Conservation (phyloP, 2,113 vertebrate genomes). For the Nannospalax galili region DNA sequence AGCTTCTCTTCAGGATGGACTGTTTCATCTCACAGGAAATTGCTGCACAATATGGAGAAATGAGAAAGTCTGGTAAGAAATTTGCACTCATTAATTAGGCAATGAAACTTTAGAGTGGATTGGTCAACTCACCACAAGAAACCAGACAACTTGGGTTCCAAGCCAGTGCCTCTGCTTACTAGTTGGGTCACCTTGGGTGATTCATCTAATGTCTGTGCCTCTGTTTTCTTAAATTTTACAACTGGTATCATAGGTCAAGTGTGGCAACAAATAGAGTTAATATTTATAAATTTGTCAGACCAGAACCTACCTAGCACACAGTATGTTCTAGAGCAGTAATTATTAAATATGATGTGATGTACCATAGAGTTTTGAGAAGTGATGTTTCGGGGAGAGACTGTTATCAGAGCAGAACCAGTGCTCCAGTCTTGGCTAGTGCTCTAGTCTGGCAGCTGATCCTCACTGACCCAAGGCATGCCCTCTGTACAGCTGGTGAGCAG, state of each 20-base stretch:
- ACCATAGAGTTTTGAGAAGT: neutral
- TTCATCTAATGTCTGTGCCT: neutral
- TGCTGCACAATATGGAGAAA: neutral
- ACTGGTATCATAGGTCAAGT: neutral
- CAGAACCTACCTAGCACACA: neutral
- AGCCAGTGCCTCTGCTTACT: neutral
- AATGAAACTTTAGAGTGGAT: neutral
- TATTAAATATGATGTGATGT: neutral
- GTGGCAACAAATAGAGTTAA: neutral
- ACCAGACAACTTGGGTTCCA: neutral
- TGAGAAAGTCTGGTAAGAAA: neutral
- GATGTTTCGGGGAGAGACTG: neutral
- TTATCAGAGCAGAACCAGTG: neutral
- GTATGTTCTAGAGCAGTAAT: neutral
- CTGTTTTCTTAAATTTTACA: constrained; percentile 18
- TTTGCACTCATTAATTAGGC: neutral
- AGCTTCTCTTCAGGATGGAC: neutral
- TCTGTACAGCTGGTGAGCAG: neutral
- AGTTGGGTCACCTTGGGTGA: neutral
- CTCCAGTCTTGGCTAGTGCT: neutral
- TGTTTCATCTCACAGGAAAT: neutral
- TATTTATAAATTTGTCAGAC: neutral
- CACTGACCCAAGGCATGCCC: neutral
- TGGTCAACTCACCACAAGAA: neutral
- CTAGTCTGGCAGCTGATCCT: neutral